Evolutionary conservation across 1,140 invertebrate genomes (phyloP).

Genomic region (Liolophura sinensis): DNA sequence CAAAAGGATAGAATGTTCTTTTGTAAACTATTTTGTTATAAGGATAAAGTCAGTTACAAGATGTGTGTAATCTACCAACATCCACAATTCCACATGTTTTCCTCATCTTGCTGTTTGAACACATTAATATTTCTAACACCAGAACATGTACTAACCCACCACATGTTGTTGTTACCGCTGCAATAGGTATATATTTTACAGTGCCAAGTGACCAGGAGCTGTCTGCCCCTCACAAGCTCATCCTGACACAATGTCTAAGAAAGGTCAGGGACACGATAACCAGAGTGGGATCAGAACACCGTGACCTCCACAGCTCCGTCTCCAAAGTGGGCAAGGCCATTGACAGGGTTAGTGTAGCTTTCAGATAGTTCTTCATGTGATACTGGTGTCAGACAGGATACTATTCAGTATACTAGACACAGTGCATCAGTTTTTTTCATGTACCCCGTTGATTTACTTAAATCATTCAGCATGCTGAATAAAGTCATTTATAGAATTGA

Average conservation of each 20-base stretch:
- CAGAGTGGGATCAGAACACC: conserved; percentile 64
- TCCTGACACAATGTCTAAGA: conserved; percentile 49
- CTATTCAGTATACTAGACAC: no score
- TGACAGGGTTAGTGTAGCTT: conserved; percentile 69
- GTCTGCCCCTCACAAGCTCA: conserved; percentile 42
- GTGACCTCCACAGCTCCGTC: conserved; percentile 83
- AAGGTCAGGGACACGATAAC: conserved; percentile 49
- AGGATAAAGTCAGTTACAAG: no score
- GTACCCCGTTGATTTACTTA: no score
- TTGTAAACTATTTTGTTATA: no score
- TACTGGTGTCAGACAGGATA: no score
- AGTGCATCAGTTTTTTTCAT: no score
- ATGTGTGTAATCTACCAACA: no score
- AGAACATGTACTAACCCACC: neutral
- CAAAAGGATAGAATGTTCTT: no score
- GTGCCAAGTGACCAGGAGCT: conserved; percentile 36
- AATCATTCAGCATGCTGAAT: no score
- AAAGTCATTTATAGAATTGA: no score
- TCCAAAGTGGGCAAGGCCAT: conserved; percentile 97
- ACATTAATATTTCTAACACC: neutral
- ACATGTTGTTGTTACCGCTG: neutral
- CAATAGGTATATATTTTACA: conserved; percentile 12
- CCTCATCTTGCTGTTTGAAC: neutral
- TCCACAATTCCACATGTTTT: no score
- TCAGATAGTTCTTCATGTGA: neutral